Conservation (phyloP, 2,113 vertebrate genomes). For the Fregata magnificens region DNA sequence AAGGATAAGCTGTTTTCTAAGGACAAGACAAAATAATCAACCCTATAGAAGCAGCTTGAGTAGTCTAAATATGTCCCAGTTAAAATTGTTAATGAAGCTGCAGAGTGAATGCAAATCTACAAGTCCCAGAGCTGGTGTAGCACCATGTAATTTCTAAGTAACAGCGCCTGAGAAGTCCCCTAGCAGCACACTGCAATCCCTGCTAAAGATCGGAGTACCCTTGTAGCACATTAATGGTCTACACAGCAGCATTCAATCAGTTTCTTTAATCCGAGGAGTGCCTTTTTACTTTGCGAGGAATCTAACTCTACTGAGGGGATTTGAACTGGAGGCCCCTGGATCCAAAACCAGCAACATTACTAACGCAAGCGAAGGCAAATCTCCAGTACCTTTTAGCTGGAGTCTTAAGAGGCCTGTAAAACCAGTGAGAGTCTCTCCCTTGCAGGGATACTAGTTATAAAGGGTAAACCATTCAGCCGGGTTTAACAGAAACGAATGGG, state of each 20-base stretch:
- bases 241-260: neutral
- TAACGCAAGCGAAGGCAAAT: neutral
- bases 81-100: slow-evolving; percentile 67
- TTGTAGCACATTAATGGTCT: neutral
- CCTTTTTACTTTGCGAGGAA: neutral
- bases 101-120: slow-evolving; percentile 58
- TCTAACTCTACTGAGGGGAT: neutral
- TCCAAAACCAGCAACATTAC: neutral
- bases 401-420: neutral
- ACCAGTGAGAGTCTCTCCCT: neutral
- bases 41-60: slow-evolving; percentile 42
- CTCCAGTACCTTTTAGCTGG: neutral
- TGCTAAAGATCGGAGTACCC: neutral
- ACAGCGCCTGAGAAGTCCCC: neutral
- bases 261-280: neutral
- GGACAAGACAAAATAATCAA: slow-evolving; percentile 59
- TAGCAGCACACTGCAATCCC: neutral
- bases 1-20: slow-evolving; percentile 63
- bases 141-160: slow-evolving; percentile 27
- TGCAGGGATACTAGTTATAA: neutral
- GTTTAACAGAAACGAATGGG: neutral
- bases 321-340: neutral
- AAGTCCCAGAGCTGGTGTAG: slow-evolving; percentile 49
- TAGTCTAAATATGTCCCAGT: slow-evolving; percentile 64
- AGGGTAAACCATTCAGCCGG: neutral